Conservation (phyloP, 2,113 vertebrate species). For the Electrona antarctica region DNA sequence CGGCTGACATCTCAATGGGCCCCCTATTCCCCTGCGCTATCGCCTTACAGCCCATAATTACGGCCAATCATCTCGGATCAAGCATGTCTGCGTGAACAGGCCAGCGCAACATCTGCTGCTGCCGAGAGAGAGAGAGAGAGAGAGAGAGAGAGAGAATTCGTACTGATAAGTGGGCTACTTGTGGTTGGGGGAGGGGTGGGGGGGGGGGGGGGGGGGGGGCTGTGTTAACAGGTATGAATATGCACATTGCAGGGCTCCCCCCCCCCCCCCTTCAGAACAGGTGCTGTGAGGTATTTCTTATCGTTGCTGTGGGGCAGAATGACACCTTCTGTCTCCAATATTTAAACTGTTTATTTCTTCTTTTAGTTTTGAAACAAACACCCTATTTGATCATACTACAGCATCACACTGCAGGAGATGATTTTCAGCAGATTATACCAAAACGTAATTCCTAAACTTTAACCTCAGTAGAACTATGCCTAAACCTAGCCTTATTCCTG, state of each 20-base stretch:
- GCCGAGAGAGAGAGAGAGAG: not conserved
- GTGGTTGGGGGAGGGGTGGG: too few relatives aligned
- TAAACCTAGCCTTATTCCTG: too few relatives aligned
- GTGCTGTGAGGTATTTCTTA: constrained; percentile 63
- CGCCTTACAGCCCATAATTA: constrained; percentile 83
- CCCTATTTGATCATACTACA: too few relatives aligned
- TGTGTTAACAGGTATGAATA: constrained; percentile 52
- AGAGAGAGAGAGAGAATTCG: constrained; percentile 6
- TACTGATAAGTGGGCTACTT: too few relatives aligned
- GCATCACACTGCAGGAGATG: too few relatives aligned
- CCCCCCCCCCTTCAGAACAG: constrained; percentile 39
- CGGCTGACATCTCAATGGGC: constrained; percentile 78
- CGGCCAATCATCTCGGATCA: constrained; percentile 78
- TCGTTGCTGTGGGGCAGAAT: constrained; percentile 20
- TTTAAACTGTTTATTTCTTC: too few relatives aligned
- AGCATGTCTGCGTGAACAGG: constrained; percentile 73
- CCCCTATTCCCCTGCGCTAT: constrained; percentile 75
- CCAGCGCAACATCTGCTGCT: constrained; percentile 78
- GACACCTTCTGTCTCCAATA: too few relatives aligned
- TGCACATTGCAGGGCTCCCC: constrained; percentile 46
- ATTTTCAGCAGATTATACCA: too few relatives aligned
- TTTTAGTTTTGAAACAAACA: too few relatives aligned
- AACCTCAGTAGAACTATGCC: too few relatives aligned
- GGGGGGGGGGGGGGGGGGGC: too few relatives aligned
- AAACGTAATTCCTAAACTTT: too few relatives aligned